A percentile compares a stretch with the other conserved stretches of the same genome.
phyloP scores from a whole-genome alignment of 2,113 vertebrate species.

The Ariopsis seemanni region DNA sequence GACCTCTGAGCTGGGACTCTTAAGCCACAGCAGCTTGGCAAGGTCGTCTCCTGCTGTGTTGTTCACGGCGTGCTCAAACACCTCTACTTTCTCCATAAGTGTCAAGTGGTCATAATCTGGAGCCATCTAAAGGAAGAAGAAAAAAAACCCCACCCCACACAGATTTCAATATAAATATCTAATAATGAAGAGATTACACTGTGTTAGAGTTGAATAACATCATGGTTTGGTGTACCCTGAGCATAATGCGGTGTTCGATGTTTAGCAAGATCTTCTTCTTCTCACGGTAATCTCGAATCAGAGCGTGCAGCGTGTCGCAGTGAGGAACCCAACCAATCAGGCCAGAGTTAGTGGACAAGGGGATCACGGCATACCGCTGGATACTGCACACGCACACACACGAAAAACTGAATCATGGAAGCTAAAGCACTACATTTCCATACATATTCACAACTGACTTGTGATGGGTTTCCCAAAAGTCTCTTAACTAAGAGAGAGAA shows the following conservation, averaged over 20 bases:
- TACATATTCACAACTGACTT: neutral
- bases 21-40: conserved; percentile 95
- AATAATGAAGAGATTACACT: neutral
- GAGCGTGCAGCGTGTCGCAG: conserved; percentile 94
- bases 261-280: conserved; percentile 99
- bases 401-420: neutral
- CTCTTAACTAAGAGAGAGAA: too few species aligned
- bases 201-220: neutral
- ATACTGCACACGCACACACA: conserved; percentile 74
- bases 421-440: neutral
- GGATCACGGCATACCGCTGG: conserved; percentile 96
- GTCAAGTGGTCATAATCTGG: conserved; percentile 98
- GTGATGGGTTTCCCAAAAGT: too few species aligned
- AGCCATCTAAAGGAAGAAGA: conserved; percentile 82
- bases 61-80: conserved; percentile 97
- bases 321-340: conserved; percentile 98
- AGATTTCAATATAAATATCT: neutral
- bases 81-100: conserved; percentile 98
- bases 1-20: conserved; percentile 96
- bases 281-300: conserved; percentile 97
- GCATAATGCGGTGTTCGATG: conserved; percentile 98
- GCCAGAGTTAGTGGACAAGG: conserved; percentile 95
- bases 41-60: conserved; percentile 97
- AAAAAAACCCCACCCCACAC: neutral
- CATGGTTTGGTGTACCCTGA: conserved; percentile 76